Base-by-base conservation (phyloP, 2,113 vertebrate genomes). In the Percina caprodes region DNA sequence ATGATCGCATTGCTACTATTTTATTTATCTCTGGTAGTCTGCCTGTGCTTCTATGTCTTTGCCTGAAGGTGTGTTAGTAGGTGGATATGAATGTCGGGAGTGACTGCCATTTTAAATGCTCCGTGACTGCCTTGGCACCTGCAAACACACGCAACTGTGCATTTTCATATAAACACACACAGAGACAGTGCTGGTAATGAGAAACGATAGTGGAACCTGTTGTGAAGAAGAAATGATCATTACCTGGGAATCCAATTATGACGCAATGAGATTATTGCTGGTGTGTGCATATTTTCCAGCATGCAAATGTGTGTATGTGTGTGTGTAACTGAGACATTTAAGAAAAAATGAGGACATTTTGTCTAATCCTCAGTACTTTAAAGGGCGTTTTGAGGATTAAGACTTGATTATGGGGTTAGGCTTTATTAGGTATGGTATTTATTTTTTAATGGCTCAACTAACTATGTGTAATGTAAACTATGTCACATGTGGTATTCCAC, bases 21-120 rank as follows among this genome's bases (percentile, higher is more conserved):
- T 79, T 83, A 86, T 86, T 83, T 77, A 52, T 61, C 54, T 82
- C 26, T 2, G 14, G 81, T 74, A 74, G 54, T 59, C 39, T 63
- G 62, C 21, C 56, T 42, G 59, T 63, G 55, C 18, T n/a, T 46
- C 3, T 26, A 54, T 26, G 54, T 59, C 9, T 6, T 10, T 13
- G 78, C 60, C 66, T 48, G 24, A 61, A 69, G 65, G 60, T 61
- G 24, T 9, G 3, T 30, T 26, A 30, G 72, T 51, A 79, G 74
- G 80, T 82, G 74, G 51, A 77, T 65, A 30, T 4, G 23, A 30
- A 26, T 13, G 1, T 2, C 14, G n/a, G 13, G 54, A 51, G 16
- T 16, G 30, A 56, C 58, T 69, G 77, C 51, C 51, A 60, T 76
- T 85, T 82, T 76, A 15, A 82, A 81, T 35, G 46, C 66, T 56